These are phyloP conservation scores for Chymomyza procnemis DNA, from an alignment of 2,888 invertebrate genomes.

Conservation along the genomic window DNA sequence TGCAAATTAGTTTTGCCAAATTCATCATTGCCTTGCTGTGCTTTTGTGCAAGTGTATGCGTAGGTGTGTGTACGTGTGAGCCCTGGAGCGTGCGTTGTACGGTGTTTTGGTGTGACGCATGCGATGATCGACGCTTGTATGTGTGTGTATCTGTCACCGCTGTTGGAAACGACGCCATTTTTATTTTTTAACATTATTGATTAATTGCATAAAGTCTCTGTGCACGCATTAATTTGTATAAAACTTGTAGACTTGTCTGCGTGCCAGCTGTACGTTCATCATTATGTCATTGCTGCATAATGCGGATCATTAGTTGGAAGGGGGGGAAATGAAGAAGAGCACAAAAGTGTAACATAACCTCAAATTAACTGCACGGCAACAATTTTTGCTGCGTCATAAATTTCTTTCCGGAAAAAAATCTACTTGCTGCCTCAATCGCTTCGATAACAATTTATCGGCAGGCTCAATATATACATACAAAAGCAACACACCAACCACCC, in stretches of 20 bases:
- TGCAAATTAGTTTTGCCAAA: background rate
- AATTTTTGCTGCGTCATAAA: background rate
- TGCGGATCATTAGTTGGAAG: background rate
- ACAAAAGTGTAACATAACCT: background rate
- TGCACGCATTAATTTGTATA: background rate
- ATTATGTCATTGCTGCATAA: background rate
- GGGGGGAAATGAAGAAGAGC: background rate
- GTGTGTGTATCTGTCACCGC: conserved; percentile 55
- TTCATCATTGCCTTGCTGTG: background rate
- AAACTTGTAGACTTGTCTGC: background rate
- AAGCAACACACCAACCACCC: background rate
- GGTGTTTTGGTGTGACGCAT: conserved; percentile 40
- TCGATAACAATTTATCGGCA: conserved; percentile 14
- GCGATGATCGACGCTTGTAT: conserved; percentile 48
- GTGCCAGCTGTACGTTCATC: background rate
- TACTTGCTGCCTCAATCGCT: background rate
- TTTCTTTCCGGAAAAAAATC: background rate
- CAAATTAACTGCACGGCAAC: too few species aligned
- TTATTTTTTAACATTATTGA: conserved; percentile 52
- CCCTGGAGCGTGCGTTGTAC: background rate
- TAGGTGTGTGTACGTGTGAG: background rate
- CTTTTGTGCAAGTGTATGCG: background rate
- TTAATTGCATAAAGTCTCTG: conserved; percentile 13
- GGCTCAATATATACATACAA: background rate
- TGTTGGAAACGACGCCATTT: conserved; percentile 66